Evolutionary conservation across 2,888 invertebrate species (phyloP), one percentile per base, ranked within the genome.

Genomic region (Nezara viridula): DNA sequence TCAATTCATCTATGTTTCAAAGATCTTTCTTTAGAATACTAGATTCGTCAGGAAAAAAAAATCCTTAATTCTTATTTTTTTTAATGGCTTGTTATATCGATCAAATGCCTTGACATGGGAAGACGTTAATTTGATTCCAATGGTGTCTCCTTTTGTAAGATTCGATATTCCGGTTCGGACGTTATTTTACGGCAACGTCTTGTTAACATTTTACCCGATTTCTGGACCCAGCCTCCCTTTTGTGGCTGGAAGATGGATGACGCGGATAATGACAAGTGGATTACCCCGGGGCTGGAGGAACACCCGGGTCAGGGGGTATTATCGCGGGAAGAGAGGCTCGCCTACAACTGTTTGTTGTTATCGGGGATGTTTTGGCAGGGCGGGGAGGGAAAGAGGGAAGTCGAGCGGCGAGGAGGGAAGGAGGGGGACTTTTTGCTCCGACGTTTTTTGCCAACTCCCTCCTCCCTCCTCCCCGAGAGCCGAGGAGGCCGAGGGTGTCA

Each of bases 351-450:
- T 73, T 73, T 73, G 66, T 73, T 73, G 66, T 73, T 73, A 73
- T 73, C 66, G 66, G 66, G 66, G 66, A 73, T 73, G 66, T 73
- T 73, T 73, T 73, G 66, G 66, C 44, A 37, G 77, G 73, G 40
- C 24, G 81, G 37, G 55, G 86, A 66, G 50, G 49, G 32, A 44
- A 60, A 66, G 88, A 89, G 50, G 88, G 88, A 86, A 88, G 86
- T 40, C 32, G n/a, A 16, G 37, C 9, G 6, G 32, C 3, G 32
- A 37, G 16, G 14, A 44, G 44, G 16, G 16, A 21, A 7, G 37
- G 77, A 37, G 27, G 81, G 81, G 81, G 44, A 44, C 24, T 81
- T 81, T 81, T 81, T 44, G 44, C 44, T 19, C 21, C 77, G 6
- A n/a, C n/a, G 24, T 81, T 81, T 81, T 81, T 81, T 44, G n/a